Evolutionary conservation across 1,140 invertebrate species (phyloP).

Genomic region (Tenebrio molitor): DNA sequence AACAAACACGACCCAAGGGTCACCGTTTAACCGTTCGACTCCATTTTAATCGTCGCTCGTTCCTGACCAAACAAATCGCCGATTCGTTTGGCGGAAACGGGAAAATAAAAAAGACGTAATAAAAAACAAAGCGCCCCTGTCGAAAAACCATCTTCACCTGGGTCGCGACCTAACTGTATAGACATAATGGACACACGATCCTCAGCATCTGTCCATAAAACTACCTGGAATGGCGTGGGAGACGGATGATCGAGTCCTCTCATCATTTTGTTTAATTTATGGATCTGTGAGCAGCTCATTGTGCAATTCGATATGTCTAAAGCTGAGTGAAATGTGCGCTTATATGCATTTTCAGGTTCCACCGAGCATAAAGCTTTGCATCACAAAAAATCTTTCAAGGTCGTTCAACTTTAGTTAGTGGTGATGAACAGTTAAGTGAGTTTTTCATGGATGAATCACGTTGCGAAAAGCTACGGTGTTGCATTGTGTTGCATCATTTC

Average conservation of each 20-base stretch:
- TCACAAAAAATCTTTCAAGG: conserved; percentile 38
- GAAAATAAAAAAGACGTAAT: conserved; percentile 14
- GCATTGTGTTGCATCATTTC: conserved; percentile 25
- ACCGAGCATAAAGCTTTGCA: conserved; percentile 34
- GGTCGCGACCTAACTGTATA: conserved; percentile 45
- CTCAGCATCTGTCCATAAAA: conserved; percentile 38
- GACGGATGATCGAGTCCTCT: conserved; percentile 25
- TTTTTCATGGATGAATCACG: conserved; percentile 37
- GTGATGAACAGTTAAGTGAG: conserved; percentile 31
- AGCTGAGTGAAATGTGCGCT: conserved; percentile 1
- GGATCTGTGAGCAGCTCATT: conserved; percentile 1
- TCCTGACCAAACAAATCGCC: background rate
- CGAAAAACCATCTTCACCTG: conserved; percentile 25
- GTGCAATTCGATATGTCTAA: conserved; percentile 28
- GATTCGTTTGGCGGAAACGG: conserved; percentile 12
- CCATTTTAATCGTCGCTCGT: conserved; percentile 10
- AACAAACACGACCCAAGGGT: background rate
- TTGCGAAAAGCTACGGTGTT: conserved; percentile 25
- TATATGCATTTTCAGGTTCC: conserved; percentile 21
- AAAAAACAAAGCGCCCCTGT: background rate
- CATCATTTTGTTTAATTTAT: conserved; percentile 35
- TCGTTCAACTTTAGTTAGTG: conserved; percentile 32
- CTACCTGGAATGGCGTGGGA: conserved; percentile 32
- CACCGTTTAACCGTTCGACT: conserved; percentile 6
- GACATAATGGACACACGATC: conserved; percentile 42